A percentile compares a stretch with the other conserved stretches of the same genome.
Conservation (phyloP, 2,888 invertebrate species). For the Polyommatus icarus region DNA sequence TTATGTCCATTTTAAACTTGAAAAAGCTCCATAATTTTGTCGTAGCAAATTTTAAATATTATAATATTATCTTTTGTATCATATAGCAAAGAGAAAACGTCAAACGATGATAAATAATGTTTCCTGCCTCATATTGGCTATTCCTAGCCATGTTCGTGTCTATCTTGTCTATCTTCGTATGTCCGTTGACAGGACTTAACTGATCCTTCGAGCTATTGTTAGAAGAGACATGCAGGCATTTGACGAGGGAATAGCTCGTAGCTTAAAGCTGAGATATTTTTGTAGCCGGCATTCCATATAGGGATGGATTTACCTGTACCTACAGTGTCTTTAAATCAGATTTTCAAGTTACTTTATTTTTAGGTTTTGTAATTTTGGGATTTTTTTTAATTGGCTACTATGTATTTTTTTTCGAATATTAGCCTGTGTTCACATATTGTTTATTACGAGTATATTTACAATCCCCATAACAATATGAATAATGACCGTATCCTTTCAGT, state of each 20-base stretch:
- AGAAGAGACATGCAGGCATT: slow-evolving; percentile 35
- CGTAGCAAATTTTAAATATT: neutral
- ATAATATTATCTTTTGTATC: neutral
- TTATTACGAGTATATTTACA: neutral
- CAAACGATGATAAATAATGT: slow-evolving; percentile 2
- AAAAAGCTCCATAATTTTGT: neutral
- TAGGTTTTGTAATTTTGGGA: no score
- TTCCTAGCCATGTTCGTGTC: slow-evolving; percentile 37
- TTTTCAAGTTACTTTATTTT: no score
- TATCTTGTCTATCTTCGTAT: slow-evolving; percentile 68
- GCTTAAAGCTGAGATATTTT: neutral
- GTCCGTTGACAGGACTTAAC: slow-evolving; percentile 56
- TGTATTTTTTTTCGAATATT: neutral
- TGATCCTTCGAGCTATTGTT: slow-evolving; percentile 41
- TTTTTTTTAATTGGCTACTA: no score
- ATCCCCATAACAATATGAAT: neutral
- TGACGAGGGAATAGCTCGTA: slow-evolving; percentile 33
- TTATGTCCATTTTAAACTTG: no score
- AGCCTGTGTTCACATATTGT: neutral
- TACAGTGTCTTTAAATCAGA: neutral
- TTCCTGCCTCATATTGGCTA: slow-evolving; percentile 13
- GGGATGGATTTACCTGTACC: neutral
- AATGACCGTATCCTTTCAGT: neutral
- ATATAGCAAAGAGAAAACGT: neutral
- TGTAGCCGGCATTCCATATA: neutral